These are phyloP conservation scores for Myocastor coypus DNA, from an alignment of 2,113 vertebrate genomes.

Conservation along the genomic window DNA sequence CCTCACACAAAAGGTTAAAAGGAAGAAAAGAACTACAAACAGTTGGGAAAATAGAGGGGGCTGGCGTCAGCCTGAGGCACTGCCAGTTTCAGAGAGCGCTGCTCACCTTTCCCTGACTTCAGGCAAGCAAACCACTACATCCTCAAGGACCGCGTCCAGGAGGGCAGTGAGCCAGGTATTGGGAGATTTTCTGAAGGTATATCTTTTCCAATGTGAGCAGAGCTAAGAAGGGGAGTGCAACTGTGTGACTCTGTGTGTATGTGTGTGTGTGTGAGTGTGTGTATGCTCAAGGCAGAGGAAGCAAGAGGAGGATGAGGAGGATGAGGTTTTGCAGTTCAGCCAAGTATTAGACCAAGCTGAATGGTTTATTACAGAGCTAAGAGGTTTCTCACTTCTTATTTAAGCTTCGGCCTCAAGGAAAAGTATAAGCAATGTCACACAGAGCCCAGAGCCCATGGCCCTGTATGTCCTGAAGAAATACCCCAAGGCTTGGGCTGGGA, in stretches of 20 bases:
- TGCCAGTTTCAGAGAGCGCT: not conserved
- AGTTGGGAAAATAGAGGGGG: not conserved
- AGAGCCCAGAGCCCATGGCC: not conserved
- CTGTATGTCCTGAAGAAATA: not conserved
- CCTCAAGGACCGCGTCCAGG: not conserved
- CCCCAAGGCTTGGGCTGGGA: not conserved
- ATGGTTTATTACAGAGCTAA: conserved; percentile 42
- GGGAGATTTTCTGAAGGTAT: not conserved
- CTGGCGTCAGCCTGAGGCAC: conserved; percentile 17
- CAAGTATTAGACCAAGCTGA: conserved; percentile 38
- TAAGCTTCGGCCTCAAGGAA: conserved; percentile 47
- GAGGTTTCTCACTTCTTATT: conserved; percentile 35
- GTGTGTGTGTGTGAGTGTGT: not conserved
- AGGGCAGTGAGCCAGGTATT: not conserved
- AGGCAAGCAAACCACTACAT: conserved; percentile 2
- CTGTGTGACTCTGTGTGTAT: not conserved
- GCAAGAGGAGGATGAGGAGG: not conserved
- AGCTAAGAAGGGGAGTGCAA: too few relatives aligned
- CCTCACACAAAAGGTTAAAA: conserved; percentile 36
- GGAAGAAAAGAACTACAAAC: conserved; percentile 43
- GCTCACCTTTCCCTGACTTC: not conserved
- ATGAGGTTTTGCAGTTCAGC: not conserved
- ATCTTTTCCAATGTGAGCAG: not conserved
- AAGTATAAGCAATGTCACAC: conserved; percentile 43
- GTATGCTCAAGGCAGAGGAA: not conserved